Base-by-base conservation (phyloP, 2,797 vertebrate genomes). In the Pangasius larnaudii region DNA sequence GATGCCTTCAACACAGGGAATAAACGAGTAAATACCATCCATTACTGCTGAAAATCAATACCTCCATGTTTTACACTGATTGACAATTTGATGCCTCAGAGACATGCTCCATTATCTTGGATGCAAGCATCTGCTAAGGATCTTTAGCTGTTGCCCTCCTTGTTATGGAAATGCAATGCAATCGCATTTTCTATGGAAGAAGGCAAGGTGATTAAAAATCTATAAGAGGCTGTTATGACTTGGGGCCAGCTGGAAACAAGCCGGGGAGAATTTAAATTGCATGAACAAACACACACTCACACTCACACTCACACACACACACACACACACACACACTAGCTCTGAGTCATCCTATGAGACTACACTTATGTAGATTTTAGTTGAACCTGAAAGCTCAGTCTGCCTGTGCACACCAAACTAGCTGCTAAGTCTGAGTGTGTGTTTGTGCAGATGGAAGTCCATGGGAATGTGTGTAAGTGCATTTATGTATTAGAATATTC, bases 171-270 rank as follows among this genome's bases (percentile, higher is more conserved):
- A 83, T 88, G 88, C 71, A 79, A 84, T 69, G 80, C 81, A 89
- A 89, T 87, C 75, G 18, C 74, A 89, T 90, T 85, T 89, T 85
- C 82, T 69, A 75, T 71, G 80, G 81, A 88, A 88, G 85, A 89
- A 86, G 72, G 42, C 84, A 87, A 89, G 79, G 74, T 87, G 85
- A 93, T 89, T 88, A 88, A 91, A 91, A 89, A 92, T 91, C 90
- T 90, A 91, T 91, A 89, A 79, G 82, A 84, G 88, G 89, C 85
- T 89, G 72, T 89, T 90, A 91, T 88, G 87, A 90, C 84, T 89
- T 87, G 67, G 81, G 78, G 82, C 82, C 83, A 90, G 88, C 87
- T 87, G 91, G 85, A 86, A 84, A 67, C 49, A 81, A 39, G 59
- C 49, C 36, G 58, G 10, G 11, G 79, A 81, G 87, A 79, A 86